Evolutionary conservation across 2,888 invertebrate genomes (phyloP).

Genomic region (Amphipyra tragopoginis): DNA sequence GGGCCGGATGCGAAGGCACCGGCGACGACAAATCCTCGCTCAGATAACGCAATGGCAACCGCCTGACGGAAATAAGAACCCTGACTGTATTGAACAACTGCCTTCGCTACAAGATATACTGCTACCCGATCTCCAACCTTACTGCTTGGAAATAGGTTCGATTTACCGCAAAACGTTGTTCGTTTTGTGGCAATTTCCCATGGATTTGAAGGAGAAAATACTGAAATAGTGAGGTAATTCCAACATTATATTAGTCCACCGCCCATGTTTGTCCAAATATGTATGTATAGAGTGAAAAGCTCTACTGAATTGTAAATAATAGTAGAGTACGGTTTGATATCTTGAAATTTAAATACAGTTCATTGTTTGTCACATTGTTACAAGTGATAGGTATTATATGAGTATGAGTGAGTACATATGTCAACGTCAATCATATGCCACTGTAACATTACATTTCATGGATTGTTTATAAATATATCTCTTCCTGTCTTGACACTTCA

Average conservation of each 20-base stretch:
- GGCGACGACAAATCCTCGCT: conserved; percentile 67
- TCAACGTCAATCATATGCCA: conserved; percentile 14
- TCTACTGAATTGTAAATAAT: conserved; percentile 16
- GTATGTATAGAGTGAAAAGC: neutral
- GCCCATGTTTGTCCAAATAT: conserved; percentile 6
- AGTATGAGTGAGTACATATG: neutral
- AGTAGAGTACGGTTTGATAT: conserved; percentile 17
- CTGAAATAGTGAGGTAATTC: conserved; percentile 46
- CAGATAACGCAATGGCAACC: conserved; percentile 63
- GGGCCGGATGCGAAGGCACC: conserved; percentile 62
- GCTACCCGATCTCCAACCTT: conserved; percentile 45
- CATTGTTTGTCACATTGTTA: conserved; percentile 14
- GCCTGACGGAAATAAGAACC: conserved; percentile 66
- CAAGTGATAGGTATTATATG: neutral
- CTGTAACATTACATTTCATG: neutral
- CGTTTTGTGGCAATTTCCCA: conserved; percentile 46
- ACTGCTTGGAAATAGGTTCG: conserved; percentile 19
- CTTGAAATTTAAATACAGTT: conserved; percentile 18
- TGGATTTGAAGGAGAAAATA: conserved; percentile 47
- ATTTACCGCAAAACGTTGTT: conserved; percentile 12
- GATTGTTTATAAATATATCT: neutral
- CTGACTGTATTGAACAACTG: conserved; percentile 47
- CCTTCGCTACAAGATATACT: conserved; percentile 38
- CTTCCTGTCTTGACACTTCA: neutral
- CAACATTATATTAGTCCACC: conserved; percentile 25